phyloP scores from a whole-genome alignment of 2,797 vertebrate genomes.

The Bovichtus diacanthus region DNA sequence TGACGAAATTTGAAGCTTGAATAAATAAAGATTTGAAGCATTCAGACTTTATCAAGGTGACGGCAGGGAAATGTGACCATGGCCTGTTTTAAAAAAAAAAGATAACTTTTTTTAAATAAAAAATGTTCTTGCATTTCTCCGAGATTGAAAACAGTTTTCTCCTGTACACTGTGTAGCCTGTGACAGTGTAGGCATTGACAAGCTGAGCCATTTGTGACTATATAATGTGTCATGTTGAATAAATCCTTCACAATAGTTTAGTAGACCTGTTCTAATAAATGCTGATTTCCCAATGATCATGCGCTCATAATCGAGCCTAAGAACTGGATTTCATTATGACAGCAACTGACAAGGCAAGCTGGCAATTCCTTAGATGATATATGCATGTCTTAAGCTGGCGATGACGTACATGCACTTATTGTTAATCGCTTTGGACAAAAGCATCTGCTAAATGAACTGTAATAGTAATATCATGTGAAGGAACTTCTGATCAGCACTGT shows the following conservation, averaged over 20 bases:
- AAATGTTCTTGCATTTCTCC: too few relatives aligned
- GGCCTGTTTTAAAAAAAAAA: neutral
- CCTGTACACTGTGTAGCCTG: constrained; percentile 8
- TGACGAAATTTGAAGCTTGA: neutral
- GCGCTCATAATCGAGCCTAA: neutral
- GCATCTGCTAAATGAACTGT: too few relatives aligned
- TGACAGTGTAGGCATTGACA: neutral
- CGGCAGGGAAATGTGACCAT: neutral
- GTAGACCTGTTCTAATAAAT: neutral
- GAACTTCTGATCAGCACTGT: constrained; percentile 23
- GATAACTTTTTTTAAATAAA: too few relatives aligned
- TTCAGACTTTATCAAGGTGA: neutral
- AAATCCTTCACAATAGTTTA: too few relatives aligned
- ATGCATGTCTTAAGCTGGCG: constrained; percentile 46
- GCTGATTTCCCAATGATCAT: constrained; percentile 5
- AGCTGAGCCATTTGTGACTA: neutral
- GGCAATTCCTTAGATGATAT: constrained; percentile 54
- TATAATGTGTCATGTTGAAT: too few relatives aligned
- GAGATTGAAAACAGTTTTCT: too few relatives aligned
- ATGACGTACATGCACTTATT: too few relatives aligned
- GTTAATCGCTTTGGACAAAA: too few relatives aligned
- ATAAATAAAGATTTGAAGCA: neutral
- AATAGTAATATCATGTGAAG: constrained; percentile 16
- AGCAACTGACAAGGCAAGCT: constrained; percentile 28
- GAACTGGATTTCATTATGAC: neutral